Base-by-base conservation (phyloP, 2,113 vertebrate genomes). In the Drymodes brunneopygia region DNA sequence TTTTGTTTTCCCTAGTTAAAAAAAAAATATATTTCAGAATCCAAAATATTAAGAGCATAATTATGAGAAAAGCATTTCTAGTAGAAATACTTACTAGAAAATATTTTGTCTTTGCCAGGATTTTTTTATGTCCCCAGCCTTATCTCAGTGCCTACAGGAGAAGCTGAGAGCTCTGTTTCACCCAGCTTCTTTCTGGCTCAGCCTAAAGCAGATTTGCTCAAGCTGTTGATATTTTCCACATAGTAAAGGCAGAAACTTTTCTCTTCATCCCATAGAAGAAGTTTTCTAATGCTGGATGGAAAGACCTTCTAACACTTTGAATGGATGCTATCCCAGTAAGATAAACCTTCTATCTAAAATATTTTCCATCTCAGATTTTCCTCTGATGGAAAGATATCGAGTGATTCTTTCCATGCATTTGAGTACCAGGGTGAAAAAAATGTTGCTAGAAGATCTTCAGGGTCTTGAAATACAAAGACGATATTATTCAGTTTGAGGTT, bases 351-450 rank as follows among this genome's bases (percentile, higher is more conserved):
- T 88, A 88, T 94, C 56, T 66, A 40, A 92, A 96, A 83, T 86
- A 90, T 86, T 94, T 96, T 93, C 92, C 56, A 81, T 50, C 82
- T 91, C 67, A 62, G 51, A 66, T 88, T 90, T 94, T 91, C 67
- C 79, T 94, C 71, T 56, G 85, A 94, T 90, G 75, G 83, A 95
- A 96, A 90, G 71, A 93, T 94, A 95, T 1, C 0, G 1, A 83
- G 35, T 58, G 42, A 78, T 93, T 93, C 44, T 90, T 92, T 93
- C 89, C 88, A 81, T 81, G 51, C 15, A 0, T 86, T 90, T 78
- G 80, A 74, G 23, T 90, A 74, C 45, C 36, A n/a, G 79, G 38
- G 40, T 78, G 48, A 74, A 85, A 93, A 88, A 72, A 90, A 65
- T 9, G 23, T 75, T 84, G 56, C 56, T 88, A 66, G 64, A 90